Evolutionary conservation across 2,113 vertebrate species (phyloP), one percentile per base, ranked within the genome.

Genomic region (Paramisgurnus dabryanus): DNA sequence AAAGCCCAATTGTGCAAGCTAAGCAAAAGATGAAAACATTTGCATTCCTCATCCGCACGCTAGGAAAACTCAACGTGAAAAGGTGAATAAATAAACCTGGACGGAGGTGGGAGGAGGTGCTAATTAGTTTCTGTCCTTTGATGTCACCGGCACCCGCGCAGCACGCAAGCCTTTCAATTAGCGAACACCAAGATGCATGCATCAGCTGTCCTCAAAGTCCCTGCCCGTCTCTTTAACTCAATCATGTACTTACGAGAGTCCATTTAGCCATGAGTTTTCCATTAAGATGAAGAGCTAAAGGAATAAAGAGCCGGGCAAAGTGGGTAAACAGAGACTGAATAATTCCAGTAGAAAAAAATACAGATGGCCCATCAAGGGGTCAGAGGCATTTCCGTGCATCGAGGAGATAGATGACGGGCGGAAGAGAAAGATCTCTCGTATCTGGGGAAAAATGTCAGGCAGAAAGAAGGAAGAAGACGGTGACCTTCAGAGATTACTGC

Each of bases 71-170:
- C 84, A 85, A 78, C 86, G 76, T 82, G 85, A 84, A 87, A 87
- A 90, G 77, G 87, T 71, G 55, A 85, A 91, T 88, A 89, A 89
- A 91, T 88, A 89, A 92, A 87, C 87, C 85, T 72, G 76, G 80
- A 80, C 7, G 53, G 39, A 66, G 39, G n/a, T 17, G 47, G 76
- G 65, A 76, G 76, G 85, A 55, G 86, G 78, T 85, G 71, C 89
- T 92, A 91, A 92, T 94, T 93, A 91, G 90, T 89, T 86, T 82
- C 71, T 85, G 85, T 81, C 81, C 89, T 92, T 92, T 93, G 90
- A 94, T 89, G 92, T 87, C 82, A 80, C 84, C 39, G 55, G 86
- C 89, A 87, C 89, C 85, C 77, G 66, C 39, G 67, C 81, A 78
- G 85, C 88, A 87, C 85, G 68, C 83, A 77, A 92, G 92, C 89